Base-by-base conservation (phyloP, 2,113 vertebrate species). In the Pelmatolapia mariae region DNA sequence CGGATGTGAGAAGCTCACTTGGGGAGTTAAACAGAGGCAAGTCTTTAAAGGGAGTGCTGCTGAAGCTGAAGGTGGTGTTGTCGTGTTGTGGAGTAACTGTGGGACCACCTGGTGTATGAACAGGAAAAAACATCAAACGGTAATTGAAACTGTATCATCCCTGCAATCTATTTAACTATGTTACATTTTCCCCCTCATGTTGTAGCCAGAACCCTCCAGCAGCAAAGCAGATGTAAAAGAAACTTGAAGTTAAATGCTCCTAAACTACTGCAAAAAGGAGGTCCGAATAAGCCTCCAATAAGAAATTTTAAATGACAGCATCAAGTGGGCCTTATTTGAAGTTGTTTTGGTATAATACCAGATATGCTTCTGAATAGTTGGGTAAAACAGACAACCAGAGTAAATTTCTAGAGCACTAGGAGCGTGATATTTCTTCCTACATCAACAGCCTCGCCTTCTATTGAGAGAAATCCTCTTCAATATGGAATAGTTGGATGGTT, bases 1-100 rank as follows among this genome's bases (percentile, higher is more conserved):
- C 53, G 47, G 94, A 82, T 5, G 91, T 92, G 57, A 98, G 96
- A 83, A 98, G 94, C 83, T 97, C 97, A 12, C 84, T 94, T 19
- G 97, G 97, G 5, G 97, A 98, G 59, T 93, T 97, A 53, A 98
- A 98, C 57, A 97, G 91, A 2, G 96, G 95, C 59, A 96, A 40
- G 3, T 97, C 97, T 86, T 97, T 97, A 53, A 98, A 97, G 0
- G 98, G 97, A 0, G 97, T 98, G 92, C 96, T 95, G 86, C 89
- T 97, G 81, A 98, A 96, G 87, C 96, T 97, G 78, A 97, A 91
- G 31, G 97, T 93, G 61, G 96, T 96, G 87, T 97, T 94, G 80
- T 97, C 95, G 9, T 97, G 97, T 7, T 90, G 91, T 0, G 97
- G 96, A 3, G 97, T 97, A 84, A 95, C 86, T 2, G 96, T 82